Evolutionary conservation across 2,797 vertebrate genomes (phyloP), one percentile per base, ranked within the genome.

Genomic region (Melanotaenia boesemani): DNA sequence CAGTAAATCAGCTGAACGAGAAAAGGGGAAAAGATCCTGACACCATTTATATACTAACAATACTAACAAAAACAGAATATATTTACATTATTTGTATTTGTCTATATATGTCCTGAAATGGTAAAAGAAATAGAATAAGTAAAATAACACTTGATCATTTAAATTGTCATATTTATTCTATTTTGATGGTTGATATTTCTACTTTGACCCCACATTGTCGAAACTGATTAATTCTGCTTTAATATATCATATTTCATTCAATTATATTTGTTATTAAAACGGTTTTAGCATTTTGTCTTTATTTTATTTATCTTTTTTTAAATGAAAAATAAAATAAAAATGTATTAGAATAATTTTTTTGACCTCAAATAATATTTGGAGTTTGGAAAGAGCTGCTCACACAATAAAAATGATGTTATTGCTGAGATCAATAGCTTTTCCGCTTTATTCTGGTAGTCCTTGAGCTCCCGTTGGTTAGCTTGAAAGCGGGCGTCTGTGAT

Each of bases 401-500:
- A 32, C 16, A 57, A 30, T 57, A 57, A 16, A 57, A 30, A 57
- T 57, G 26, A 57, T 57, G 55, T 57, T 57, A 28, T 32, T 30
- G 30, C 1, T 46, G 64, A 84, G 83, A 89, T 81, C 75, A 72
- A 72, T 63, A 73, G 57, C 65, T 16, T 52, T 54, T 26, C 52
- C 36, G 22, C 56, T 79, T 88, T 90, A 89, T 89, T 79, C 8
- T 39, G 54, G 56, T 72, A 94, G 89, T 91, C 82, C 74, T 90
- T 85, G 89, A 72, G 93, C 70, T 7, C 32, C 55, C 63, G 18
- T 32, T 28, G 74, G 63, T 73, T 92, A 95, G 94, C 92, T 84
- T 94, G 95, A 88, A 94, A 94, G 92, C 93, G 91, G 88, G 89
- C 79, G 74, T 74, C 13, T 93, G 94, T 98, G 97, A 98, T 98